A percentile compares a stretch with the other conserved stretches of the same genome.
Evolutionary conservation across 2,888 invertebrate species (phyloP).

Genomic region (Plusia festucae): DNA sequence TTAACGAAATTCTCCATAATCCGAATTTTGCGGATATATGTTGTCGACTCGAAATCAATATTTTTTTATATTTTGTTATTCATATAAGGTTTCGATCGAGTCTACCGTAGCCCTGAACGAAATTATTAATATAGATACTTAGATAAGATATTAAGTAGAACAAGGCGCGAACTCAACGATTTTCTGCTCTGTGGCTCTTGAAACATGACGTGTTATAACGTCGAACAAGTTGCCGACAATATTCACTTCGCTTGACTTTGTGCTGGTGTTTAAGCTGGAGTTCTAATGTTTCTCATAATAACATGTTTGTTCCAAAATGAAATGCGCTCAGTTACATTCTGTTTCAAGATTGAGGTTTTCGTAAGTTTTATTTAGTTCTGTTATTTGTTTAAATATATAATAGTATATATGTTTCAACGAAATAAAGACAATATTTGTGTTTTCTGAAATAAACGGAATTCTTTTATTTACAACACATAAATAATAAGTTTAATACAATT

Average conservation of each 20-base stretch:
- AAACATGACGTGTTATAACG: conserved; percentile 15
- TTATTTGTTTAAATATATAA: neutral
- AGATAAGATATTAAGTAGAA: conserved; percentile 28
- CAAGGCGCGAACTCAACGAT: conserved; percentile 37
- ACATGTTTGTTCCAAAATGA: neutral
- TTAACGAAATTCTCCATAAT: no score
- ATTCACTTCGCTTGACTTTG: conserved; percentile 5
- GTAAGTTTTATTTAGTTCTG: neutral
- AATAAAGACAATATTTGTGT: no score
- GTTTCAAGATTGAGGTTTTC: neutral
- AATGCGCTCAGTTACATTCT: neutral
- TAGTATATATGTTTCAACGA: no score
- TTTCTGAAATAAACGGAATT: no score
- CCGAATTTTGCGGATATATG: no score
- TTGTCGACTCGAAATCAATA: no score
- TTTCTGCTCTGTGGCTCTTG: conserved; percentile 22
- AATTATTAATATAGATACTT: no score
- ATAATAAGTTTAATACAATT: no score
- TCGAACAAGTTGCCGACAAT: conserved; percentile 27
- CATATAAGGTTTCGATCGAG: no score
- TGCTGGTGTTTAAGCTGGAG: conserved; percentile 11
- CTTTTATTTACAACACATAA: no score
- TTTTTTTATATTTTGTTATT: no score
- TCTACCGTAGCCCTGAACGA: no score
- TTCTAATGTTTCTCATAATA: conserved; percentile 14